A percentile compares a stretch with the other conserved stretches of the same genome.
phyloP scores from a whole-genome alignment of 2,113 vertebrate species.

The Pygathrix nemaeus region DNA sequence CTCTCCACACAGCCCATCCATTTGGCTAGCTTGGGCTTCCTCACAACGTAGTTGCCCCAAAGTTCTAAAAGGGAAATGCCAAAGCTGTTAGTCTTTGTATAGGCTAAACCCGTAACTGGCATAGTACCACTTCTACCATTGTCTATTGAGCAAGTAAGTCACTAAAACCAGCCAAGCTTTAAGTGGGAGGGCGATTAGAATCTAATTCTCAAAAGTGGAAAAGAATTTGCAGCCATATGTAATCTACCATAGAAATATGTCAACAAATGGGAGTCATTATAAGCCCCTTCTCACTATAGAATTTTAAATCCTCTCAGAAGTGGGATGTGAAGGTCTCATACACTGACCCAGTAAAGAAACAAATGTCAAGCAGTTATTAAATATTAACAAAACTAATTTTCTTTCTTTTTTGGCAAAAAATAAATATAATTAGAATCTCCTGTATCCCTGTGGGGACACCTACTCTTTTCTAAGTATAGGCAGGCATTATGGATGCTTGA shows the following conservation, averaged over 20 bases:
- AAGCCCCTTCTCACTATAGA: not conserved
- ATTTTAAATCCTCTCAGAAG: not conserved
- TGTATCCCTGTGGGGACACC: not conserved
- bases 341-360: not conserved
- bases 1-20: not conserved
- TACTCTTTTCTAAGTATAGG: constrained; percentile 19
- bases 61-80: not conserved
- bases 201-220: not conserved
- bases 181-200: not conserved
- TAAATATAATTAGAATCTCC: constrained; percentile 27
- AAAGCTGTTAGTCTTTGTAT: not conserved
- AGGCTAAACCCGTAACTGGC: not conserved
- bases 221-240: not conserved
- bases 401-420: not conserved
- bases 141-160: not conserved
- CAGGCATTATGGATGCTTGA: constrained; percentile 8
- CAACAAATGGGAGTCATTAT: not conserved
- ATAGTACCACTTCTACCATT: not conserved
- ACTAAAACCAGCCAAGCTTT: not conserved
- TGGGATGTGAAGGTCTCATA: not conserved
- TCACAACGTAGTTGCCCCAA: not conserved
- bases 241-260: not conserved
- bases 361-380: not conserved
- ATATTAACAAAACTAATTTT: not conserved
- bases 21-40: constrained; percentile 1